Evolutionary conservation across 2,888 invertebrate species (phyloP).

Genomic region (Orthosia cruda): DNA sequence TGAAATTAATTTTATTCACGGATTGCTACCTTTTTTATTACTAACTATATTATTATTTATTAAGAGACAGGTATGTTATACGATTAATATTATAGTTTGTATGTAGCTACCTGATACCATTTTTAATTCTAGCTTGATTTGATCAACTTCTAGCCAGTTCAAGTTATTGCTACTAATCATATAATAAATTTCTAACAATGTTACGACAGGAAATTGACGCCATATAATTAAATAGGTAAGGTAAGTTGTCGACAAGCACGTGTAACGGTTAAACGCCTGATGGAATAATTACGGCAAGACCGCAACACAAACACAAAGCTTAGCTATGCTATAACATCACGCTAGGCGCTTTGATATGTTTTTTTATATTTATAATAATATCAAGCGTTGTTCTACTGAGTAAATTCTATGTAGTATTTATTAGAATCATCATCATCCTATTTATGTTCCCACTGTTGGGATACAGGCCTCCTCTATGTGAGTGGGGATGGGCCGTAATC

Average conservation of each 20-base stretch:
- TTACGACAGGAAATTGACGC: neutral
- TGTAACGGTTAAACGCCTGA: constrained; percentile 59
- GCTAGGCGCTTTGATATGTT: constrained; percentile 23
- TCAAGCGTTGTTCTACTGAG: neutral
- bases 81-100: no score
- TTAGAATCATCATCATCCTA: no score
- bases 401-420: neutral
- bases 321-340: neutral
- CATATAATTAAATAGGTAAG: neutral
- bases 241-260: constrained; percentile 4
- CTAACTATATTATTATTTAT: no score
- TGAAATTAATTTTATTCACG: no score
- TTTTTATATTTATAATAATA: neutral
- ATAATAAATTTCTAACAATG: neutral
- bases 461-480: no score
- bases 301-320: constrained; percentile 7
- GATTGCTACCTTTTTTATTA: no score
- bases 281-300: constrained; percentile 60
- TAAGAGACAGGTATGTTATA: neutral
- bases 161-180: neutral
- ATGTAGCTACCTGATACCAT: no score
- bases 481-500: no score
- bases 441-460: no score
- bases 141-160: no score
- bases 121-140: neutral